These are phyloP conservation scores for Pyrgus malvae DNA, from an alignment of 2,888 invertebrate species.

Conservation along the genomic window DNA sequence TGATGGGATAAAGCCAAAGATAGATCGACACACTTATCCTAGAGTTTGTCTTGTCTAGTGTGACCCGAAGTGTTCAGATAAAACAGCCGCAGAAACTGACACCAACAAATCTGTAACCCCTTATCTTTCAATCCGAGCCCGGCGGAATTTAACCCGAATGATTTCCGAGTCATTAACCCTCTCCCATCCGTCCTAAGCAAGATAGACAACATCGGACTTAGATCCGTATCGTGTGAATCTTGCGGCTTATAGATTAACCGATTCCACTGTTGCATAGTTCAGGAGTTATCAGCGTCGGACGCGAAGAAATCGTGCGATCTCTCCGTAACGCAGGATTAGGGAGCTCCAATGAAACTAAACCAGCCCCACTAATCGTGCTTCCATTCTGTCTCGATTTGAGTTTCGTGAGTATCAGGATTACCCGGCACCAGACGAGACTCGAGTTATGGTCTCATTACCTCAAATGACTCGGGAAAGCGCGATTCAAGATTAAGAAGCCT, in stretches of 20 bases:
- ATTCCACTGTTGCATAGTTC: constrained; percentile 66
- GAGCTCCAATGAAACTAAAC: constrained; percentile 79
- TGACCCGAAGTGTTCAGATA: constrained; percentile 29
- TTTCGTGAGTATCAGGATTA: constrained; percentile 71
- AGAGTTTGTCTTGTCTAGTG: constrained; percentile 20
- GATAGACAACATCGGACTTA: constrained; percentile 80
- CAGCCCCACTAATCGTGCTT: constrained; percentile 76
- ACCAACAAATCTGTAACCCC: constrained; percentile 75
- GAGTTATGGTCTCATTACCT: constrained; percentile 75
- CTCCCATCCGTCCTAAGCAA: constrained; percentile 74
- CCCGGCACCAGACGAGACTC: constrained; percentile 62
- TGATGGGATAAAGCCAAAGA: constrained; percentile 15
- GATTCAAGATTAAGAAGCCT: constrained; percentile 23
- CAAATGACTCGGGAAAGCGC: constrained; percentile 50
- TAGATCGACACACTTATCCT: constrained; percentile 30
- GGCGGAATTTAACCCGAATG: constrained; percentile 76
- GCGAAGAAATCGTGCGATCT: constrained; percentile 79
- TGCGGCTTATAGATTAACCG: constrained; percentile 73
- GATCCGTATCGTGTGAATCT: constrained; percentile 76
- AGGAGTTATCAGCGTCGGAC: constrained; percentile 74
- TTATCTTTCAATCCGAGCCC: constrained; percentile 77
- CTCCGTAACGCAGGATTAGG: constrained; percentile 71
- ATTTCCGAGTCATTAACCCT: constrained; percentile 80
- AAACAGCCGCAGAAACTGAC: constrained; percentile 45
- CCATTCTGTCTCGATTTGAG: constrained; percentile 72